Evolutionary conservation across 1,140 invertebrate species (phyloP).

Genomic region (Drosophila arawakana): DNA sequence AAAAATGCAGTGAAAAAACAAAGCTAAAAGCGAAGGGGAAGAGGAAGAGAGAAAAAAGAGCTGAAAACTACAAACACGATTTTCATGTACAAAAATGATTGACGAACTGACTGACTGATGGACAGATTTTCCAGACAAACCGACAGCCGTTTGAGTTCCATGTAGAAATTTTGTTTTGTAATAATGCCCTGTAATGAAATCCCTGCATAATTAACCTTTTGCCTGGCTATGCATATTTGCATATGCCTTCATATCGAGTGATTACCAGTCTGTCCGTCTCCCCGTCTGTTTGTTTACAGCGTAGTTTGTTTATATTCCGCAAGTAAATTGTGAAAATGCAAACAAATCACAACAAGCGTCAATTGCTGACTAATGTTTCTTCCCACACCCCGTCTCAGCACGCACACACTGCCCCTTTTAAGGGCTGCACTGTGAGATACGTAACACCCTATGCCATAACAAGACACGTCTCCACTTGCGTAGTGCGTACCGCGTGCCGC

Average conservation of each 20-base stretch:
- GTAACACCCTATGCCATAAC: conserved; percentile 35
- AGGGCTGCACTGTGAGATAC: conserved; percentile 52
- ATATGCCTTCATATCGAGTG: conserved; percentile 23
- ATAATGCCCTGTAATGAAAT: conserved; percentile 26
- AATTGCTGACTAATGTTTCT: conserved; percentile 49
- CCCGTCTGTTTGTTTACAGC: conserved; percentile 64
- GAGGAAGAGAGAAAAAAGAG: conserved; percentile 15
- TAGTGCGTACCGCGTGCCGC: conserved; percentile 13
- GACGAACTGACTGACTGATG: conserved; percentile 61
- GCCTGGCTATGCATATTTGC: conserved; percentile 50
- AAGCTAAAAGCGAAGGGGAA: conserved; percentile 16
- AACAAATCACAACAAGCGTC: conserved; percentile 63
- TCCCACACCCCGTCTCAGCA: background rate
- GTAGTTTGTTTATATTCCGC: conserved; percentile 68
- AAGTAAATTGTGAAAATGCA: conserved; percentile 73
- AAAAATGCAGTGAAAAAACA: conserved; percentile 72
- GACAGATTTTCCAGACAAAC: background rate
- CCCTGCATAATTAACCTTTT: conserved; percentile 79
- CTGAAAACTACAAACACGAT: conserved; percentile 71
- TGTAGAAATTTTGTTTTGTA: conserved; percentile 50
- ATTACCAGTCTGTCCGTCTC: conserved; percentile 2
- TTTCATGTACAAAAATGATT: conserved; percentile 72
- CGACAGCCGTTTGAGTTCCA: conserved; percentile 5
- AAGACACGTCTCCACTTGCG: conserved; percentile 52
- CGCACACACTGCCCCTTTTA: conserved; percentile 1